Evolutionary conservation across 2,797 vertebrate genomes (phyloP).

Genomic region (Microctenopoma stevenorrisi): DNA sequence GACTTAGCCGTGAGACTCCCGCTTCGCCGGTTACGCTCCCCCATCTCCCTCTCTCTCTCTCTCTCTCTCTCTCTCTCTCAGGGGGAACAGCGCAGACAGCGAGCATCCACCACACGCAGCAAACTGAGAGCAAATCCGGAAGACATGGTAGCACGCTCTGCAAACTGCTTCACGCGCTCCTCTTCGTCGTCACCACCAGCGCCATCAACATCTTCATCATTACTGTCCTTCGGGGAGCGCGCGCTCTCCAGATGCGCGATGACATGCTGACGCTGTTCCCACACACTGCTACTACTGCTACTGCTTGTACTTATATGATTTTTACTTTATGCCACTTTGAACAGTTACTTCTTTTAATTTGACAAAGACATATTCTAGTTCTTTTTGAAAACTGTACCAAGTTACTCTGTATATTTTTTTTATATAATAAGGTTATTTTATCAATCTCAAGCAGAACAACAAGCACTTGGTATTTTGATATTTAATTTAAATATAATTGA

Average conservation of each 20-base stretch:
- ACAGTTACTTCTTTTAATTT: too few relatives aligned
- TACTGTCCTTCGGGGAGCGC: slow-evolving; percentile 22
- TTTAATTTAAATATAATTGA: too few relatives aligned
- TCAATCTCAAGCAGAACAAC: too few relatives aligned
- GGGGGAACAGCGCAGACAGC: not conserved
- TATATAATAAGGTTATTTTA: too few relatives aligned
- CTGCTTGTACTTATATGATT: too few relatives aligned
- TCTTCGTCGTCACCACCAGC: not conserved
- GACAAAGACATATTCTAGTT: too few relatives aligned
- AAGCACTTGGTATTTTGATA: too few relatives aligned
- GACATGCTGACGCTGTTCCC: not conserved
- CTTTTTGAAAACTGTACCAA: too few relatives aligned
- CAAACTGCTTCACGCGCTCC: slow-evolving; percentile 30
- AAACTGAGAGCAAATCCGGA: not conserved
- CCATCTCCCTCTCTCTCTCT: slow-evolving; percentile 57
- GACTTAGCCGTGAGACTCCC: slow-evolving; percentile 47
- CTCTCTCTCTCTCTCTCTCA: slow-evolving; percentile 4
- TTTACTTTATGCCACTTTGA: too few relatives aligned
- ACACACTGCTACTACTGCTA: too few relatives aligned
- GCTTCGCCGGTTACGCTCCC: slow-evolving; percentile 46
- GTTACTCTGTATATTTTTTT: too few relatives aligned
- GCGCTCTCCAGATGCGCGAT: slow-evolving; percentile 45
- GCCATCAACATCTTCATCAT: not conserved
- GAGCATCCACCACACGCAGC: slow-evolving; percentile 1
- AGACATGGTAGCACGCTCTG: not conserved